Conservation (phyloP, 2,797 vertebrate genomes). For the Hemitrygon akajei region DNA sequence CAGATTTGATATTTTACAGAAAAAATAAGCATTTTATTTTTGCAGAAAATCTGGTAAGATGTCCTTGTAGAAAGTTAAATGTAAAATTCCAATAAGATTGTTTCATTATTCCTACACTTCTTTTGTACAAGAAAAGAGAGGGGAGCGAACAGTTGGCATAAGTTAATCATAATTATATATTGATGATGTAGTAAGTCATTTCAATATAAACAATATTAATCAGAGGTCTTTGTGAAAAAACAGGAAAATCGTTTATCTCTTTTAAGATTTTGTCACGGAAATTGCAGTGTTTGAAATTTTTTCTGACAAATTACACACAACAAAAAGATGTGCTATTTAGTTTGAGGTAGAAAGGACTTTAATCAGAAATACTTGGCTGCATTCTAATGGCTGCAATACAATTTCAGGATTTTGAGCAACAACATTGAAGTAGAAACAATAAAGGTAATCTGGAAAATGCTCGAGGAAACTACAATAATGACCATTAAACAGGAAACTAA, state of each 20-base stretch:
- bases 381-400: conserved; percentile 5
- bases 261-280: background rate
- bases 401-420: conserved; percentile 32
- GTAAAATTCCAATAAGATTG: background rate
- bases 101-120: background rate
- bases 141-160: background rate
- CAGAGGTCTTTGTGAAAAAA: background rate
- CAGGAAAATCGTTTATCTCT: background rate
- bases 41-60: background rate
- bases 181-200: background rate
- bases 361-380: background rate
- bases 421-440: conserved; percentile 31
- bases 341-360: background rate
- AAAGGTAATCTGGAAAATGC: conserved; percentile 23
- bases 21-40: background rate
- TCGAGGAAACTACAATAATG: background rate
- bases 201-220: background rate
- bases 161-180: background rate
- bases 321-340: background rate
- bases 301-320: background rate
- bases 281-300: too few relatives aligned
- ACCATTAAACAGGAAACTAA: conserved; percentile 33
- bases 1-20: background rate
- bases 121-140: background rate
- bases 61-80: background rate